Conservation (phyloP, 2,797 vertebrate genomes). For the Odontamblyopus rebecca region DNA sequence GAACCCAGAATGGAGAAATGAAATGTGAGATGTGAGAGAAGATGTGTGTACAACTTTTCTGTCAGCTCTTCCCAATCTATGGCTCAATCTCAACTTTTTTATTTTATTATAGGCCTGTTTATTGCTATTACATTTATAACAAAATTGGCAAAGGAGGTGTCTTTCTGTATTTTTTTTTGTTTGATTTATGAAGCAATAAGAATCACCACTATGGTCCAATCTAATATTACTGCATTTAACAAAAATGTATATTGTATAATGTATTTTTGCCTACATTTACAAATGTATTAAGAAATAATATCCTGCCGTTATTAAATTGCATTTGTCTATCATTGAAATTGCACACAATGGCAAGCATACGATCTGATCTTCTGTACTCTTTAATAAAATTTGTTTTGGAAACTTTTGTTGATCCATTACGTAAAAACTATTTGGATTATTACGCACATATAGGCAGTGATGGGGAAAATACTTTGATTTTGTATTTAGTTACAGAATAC, state of each 20-base stretch:
- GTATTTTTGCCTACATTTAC: no score
- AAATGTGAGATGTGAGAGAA: slow-evolving; percentile 41
- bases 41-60: not conserved
- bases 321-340: not conserved
- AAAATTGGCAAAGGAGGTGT: no score
- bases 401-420: not conserved
- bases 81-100: not conserved
- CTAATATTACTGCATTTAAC: no score
- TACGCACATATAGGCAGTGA: not conserved
- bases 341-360: no score
- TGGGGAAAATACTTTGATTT: no score
- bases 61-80: not conserved
- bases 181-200: not conserved
- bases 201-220: not conserved
- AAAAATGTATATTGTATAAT: no score
- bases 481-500: no score
- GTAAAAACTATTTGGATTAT: not conserved
- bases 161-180: no score
- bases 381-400: not conserved
- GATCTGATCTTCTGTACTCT: not conserved
- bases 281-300: no score
- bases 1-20: slow-evolving; percentile 63
- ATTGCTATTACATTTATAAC: no score
- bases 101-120: no score
- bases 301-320: not conserved